phyloP scores from a whole-genome alignment of 2,797 vertebrate genomes.

The Setipinna tenuifilis region DNA sequence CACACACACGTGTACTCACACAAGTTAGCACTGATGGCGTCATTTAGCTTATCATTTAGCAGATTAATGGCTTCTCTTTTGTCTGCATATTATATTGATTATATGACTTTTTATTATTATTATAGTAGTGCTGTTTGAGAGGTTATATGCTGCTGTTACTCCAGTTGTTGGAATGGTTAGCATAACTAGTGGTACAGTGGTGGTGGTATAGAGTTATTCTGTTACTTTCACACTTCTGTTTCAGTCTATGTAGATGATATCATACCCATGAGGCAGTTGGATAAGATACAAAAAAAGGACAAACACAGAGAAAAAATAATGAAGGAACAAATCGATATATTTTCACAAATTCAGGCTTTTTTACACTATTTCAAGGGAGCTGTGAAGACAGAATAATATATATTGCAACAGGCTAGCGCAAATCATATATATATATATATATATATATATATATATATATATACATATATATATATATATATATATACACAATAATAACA shows the following conservation, averaged over 20 bases:
- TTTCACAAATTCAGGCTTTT: neutral
- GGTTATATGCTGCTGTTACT: neutral
- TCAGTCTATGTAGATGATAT: neutral
- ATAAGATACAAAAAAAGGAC: neutral
- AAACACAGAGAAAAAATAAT: slow-evolving; percentile 14
- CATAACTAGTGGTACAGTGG: neutral
- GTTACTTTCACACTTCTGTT: neutral
- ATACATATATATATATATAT: too few relatives aligned
- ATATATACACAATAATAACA: too few relatives aligned
- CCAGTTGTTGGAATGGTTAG: neutral
- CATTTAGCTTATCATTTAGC: neutral
- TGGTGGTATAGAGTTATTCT: neutral
- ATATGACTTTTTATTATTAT: neutral
- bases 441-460: too few relatives aligned
- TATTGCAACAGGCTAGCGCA: too few relatives aligned
- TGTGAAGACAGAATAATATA: too few relatives aligned
- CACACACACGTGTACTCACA: slow-evolving; percentile 11
- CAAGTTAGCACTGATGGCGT: slow-evolving; percentile 5
- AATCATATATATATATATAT: too few relatives aligned
- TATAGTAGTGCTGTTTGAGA: neutral
- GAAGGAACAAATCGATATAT: neutral
- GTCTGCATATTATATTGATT: neutral
- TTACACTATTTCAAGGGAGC: neutral
- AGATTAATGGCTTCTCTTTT: neutral
- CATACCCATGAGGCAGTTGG: slow-evolving; percentile 7